These are phyloP conservation scores for Argyresthia albistria DNA, from an alignment of 2,888 invertebrate species.

Conservation along the genomic window DNA sequence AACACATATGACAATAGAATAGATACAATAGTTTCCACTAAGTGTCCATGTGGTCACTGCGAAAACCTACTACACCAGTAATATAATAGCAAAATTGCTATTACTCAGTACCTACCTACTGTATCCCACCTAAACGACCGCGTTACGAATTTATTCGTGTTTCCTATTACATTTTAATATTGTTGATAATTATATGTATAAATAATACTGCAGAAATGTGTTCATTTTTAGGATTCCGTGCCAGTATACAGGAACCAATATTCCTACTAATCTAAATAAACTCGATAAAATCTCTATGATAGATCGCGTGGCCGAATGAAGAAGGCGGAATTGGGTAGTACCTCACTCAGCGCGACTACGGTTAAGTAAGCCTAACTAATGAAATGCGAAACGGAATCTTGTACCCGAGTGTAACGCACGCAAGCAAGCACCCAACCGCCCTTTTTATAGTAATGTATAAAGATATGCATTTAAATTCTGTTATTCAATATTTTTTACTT, in stretches of 20 bases:
- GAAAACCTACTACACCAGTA: background rate
- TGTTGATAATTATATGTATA: background rate
- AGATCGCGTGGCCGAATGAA: background rate
- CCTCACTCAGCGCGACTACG: background rate
- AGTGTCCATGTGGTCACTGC: background rate
- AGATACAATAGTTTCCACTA: background rate
- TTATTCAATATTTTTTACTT: background rate
- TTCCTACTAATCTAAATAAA: background rate
- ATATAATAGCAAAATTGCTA: background rate
- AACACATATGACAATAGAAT: background rate
- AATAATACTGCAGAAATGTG: constrained; percentile 5
- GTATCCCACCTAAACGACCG: constrained; percentile 2
- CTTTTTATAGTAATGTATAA: background rate
- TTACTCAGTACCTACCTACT: background rate
- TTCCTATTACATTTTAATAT: constrained; percentile 3
- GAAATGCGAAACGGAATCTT: no score
- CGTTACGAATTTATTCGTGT: constrained; percentile 1
- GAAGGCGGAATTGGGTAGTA: background rate
- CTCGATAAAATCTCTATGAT: background rate
- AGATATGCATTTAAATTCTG: constrained; percentile 1
- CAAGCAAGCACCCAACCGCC: no score
- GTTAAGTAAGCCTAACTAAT: background rate
- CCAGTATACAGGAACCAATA: background rate
- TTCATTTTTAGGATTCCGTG: constrained; percentile 1
- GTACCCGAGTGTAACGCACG: no score